Percentiles rank a stretch among this genome's conserved stretches.
Evolutionary conservation across 2,797 vertebrate species (phyloP).

Genomic region (Melanogrammus aeglefinus): DNA sequence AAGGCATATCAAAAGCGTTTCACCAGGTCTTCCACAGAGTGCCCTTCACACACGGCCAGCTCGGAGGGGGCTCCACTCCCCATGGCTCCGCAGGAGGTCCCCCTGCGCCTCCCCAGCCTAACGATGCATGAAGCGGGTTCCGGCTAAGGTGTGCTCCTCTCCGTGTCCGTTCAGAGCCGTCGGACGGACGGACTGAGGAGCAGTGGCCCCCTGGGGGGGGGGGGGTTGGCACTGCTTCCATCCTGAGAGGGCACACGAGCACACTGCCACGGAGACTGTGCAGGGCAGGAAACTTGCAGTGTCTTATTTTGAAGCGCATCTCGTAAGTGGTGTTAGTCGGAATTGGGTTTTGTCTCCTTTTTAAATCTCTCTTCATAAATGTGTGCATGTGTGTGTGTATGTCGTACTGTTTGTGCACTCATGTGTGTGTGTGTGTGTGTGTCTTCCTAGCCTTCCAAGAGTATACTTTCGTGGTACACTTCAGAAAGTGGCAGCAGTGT

Average conservation of each 20-base stretch:
- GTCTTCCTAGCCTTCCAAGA: constrained; percentile 60
- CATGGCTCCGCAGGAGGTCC: constrained; percentile 43
- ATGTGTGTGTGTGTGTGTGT: constrained; percentile 50
- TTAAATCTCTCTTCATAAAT: constrained; percentile 41
- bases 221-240: constrained; percentile 52
- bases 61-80: constrained; percentile 44
- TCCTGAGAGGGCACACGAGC: constrained; percentile 60
- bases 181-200: constrained; percentile 47
- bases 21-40: constrained; percentile 50
- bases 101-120: constrained; percentile 36
- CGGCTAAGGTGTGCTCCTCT: constrained; percentile 43
- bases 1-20: constrained; percentile 57
- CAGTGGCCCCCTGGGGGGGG: constrained; percentile 41
- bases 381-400: constrained; percentile 29
- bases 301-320: constrained; percentile 54
- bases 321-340: constrained; percentile 36
- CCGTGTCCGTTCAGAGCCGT: constrained; percentile 53
- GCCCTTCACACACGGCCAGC: constrained; percentile 39
- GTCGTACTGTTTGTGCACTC: constrained; percentile 22
- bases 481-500: constrained; percentile 66
- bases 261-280: constrained; percentile 45
- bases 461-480: constrained; percentile 64
- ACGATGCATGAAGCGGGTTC: constrained; percentile 49
- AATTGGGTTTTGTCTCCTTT: constrained; percentile 22
- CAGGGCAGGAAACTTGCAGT: constrained; percentile 58